These are phyloP conservation scores for Chaetophractus vellerosus DNA, from an alignment of 2,797 vertebrate species.

Conservation along the genomic window DNA sequence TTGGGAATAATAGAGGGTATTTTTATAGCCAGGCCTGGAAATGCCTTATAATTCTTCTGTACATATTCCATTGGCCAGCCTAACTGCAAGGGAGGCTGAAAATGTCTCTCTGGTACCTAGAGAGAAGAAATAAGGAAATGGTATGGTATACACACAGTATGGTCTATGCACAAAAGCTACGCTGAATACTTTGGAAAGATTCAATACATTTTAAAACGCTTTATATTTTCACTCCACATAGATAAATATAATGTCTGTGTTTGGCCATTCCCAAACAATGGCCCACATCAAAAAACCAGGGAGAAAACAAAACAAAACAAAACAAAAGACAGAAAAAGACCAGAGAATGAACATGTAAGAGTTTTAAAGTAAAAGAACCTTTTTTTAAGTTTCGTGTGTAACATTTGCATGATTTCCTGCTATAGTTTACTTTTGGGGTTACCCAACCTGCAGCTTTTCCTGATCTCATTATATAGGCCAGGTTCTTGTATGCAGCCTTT, in stretches of 20 bases:
- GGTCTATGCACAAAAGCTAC: neutral
- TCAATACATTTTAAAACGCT: neutral
- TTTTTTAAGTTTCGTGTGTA: neutral
- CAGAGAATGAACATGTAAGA: neutral
- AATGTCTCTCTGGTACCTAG: neutral
- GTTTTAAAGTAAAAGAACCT: neutral
- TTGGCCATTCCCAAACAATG: neutral
- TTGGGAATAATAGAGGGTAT: neutral
- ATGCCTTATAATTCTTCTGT: neutral
- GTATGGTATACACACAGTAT: neutral
- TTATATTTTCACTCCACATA: neutral
- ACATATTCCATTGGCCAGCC: neutral
- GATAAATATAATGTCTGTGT: neutral
- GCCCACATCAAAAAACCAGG: neutral
- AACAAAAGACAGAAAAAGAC: neutral
- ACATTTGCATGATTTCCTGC: neutral
- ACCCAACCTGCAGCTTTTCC: neutral
- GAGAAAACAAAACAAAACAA: no score
- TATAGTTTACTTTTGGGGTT: slow-evolving; percentile 4
- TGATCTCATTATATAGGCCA: slow-evolving; percentile 25
- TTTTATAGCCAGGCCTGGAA: neutral
- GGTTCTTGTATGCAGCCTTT: neutral
- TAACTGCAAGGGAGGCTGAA: neutral
- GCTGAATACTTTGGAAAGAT: neutral
- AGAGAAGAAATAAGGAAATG: neutral